A percentile compares a stretch with the other conserved stretches of the same genome.
These are phyloP conservation scores for Alsophila aescularia DNA, from an alignment of 2,888 invertebrate genomes.

Conservation along the genomic window DNA sequence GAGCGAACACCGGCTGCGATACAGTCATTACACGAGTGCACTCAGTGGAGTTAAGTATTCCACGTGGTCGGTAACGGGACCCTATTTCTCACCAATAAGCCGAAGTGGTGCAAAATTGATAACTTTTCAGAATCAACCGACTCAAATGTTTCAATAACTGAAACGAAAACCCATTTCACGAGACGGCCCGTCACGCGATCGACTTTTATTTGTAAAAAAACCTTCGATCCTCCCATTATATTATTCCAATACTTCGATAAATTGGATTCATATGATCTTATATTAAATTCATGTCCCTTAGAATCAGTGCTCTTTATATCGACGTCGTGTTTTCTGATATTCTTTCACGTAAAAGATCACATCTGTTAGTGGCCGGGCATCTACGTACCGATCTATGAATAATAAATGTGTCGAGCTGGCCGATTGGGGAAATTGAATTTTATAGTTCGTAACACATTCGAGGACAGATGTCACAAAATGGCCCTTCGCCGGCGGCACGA, in stretches of 20 bases:
- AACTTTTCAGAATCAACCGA: constrained; percentile 52
- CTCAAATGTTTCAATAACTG: constrained; percentile 55
- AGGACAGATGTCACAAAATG: constrained; percentile 84
- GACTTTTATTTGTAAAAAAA: constrained; percentile 48
- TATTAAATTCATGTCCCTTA: constrained; percentile 72
- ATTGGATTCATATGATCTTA: constrained; percentile 64
- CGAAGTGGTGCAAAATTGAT: constrained; percentile 60
- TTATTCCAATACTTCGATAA: constrained; percentile 51
- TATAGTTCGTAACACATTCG: constrained; percentile 82
- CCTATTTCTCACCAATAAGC: constrained; percentile 62
- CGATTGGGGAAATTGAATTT: constrained; percentile 85
- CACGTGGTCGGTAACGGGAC: constrained; percentile 64
- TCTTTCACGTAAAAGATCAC: constrained; percentile 83
- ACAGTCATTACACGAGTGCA: constrained; percentile 66
- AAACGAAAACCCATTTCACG: constrained; percentile 59
- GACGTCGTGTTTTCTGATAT: constrained; percentile 76
- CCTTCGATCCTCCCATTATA: constrained; percentile 48
- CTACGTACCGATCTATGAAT: constrained; percentile 81
- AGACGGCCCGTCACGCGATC: constrained; percentile 62
- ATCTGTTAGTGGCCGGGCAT: constrained; percentile 82
- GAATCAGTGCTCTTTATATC: constrained; percentile 66
- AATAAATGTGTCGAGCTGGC: constrained; percentile 82
- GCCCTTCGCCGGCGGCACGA: constrained; percentile 71
- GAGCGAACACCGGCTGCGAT: constrained; percentile 57
- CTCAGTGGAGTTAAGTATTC: constrained; percentile 57